phyloP scores from a whole-genome alignment of 2,113 vertebrate species.

The Phalacrocorax pelagicus region DNA sequence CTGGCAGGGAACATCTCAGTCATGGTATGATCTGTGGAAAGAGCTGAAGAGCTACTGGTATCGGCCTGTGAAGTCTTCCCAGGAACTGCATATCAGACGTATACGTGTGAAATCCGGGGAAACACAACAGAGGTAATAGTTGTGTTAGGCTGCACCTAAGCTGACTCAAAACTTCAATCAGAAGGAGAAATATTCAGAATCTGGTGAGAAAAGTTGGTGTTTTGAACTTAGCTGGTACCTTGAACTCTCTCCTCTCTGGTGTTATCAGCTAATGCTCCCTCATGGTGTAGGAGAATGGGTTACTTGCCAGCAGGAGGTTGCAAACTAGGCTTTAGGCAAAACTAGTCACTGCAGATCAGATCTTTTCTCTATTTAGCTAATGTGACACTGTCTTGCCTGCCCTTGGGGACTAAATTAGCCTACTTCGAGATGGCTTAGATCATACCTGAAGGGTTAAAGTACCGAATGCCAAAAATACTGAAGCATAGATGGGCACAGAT shows the following conservation, averaged over 20 bases:
- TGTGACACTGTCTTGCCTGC: background rate
- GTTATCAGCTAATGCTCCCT: background rate
- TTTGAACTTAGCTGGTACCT: background rate
- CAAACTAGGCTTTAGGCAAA: background rate
- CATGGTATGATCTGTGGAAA: conserved; percentile 82
- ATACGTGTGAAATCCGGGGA: conserved; percentile 94
- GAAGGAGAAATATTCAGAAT: background rate
- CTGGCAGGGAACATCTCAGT: conserved; percentile 83
- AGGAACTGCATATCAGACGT: conserved; percentile 82
- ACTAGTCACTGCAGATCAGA: background rate
- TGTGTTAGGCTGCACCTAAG: rapidly evolving
- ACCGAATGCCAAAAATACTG: background rate
- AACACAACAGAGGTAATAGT: conserved; percentile 86
- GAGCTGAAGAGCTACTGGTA: conserved; percentile 76
- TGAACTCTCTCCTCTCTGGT: background rate
- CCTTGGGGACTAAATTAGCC: background rate
- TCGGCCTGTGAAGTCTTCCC: background rate
- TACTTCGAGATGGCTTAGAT: background rate
- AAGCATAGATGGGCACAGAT: background rate
- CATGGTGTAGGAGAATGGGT: rapidly evolving
- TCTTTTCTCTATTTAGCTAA: background rate
- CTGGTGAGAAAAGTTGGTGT: rapidly evolving
- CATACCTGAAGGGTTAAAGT: background rate
- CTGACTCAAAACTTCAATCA: background rate
- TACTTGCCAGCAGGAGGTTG: background rate